phyloP scores from a whole-genome alignment of 2,797 vertebrate species.

The Clarias fuscus region DNA sequence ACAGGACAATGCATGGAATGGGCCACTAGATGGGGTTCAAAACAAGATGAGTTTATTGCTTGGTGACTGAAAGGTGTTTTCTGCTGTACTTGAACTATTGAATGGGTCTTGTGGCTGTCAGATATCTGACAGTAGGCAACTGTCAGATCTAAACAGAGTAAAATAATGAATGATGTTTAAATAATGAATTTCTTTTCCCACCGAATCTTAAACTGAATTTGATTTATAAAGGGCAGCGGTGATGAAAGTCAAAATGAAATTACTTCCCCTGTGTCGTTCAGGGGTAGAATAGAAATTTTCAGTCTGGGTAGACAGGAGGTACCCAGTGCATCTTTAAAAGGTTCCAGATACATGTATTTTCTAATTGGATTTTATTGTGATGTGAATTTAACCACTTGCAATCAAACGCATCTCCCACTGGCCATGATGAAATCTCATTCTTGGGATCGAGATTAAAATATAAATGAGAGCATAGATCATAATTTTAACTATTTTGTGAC shows the following conservation, averaged over 20 bases:
- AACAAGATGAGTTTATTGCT: neutral
- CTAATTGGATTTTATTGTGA: neutral
- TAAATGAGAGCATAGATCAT: neutral
- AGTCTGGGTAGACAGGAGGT: neutral
- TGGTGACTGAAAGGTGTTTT: neutral
- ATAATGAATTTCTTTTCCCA: neutral
- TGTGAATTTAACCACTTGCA: neutral
- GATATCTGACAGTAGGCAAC: neutral
- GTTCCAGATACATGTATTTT: neutral
- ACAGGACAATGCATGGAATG: neutral
- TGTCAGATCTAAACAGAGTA: neutral
- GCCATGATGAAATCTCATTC: neutral
- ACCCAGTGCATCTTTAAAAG: neutral
- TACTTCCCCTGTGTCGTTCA: neutral
- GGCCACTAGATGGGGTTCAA: constrained; percentile 30
- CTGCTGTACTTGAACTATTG: neutral
- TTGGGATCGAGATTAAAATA: neutral
- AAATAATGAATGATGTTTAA: neutral
- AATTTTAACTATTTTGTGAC: neutral
- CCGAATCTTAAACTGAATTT: neutral
- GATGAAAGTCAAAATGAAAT: neutral
- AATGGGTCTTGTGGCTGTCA: neutral
- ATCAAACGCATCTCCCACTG: neutral
- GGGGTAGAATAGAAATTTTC: neutral
- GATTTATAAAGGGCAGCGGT: neutral